These are phyloP conservation scores for Agriotes lineatus DNA, from an alignment of 2,888 invertebrate genomes.

Conservation along the genomic window DNA sequence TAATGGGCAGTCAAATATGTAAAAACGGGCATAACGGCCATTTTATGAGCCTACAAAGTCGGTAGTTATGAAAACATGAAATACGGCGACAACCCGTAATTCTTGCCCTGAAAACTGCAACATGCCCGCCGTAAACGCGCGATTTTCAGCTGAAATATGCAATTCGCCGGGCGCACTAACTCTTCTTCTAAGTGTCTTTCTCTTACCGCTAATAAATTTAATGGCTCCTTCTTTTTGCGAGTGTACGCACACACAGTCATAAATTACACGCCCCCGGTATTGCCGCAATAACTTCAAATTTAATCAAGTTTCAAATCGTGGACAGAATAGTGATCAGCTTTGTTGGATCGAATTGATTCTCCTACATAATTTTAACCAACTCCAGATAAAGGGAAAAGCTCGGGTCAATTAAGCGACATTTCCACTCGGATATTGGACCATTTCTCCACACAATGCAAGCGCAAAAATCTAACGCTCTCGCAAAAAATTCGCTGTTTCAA, in stretches of 20 bases:
- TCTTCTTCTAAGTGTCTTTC: constrained; percentile 33
- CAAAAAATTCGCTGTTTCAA: too few relatives aligned
- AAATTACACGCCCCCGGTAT: constrained; percentile 54
- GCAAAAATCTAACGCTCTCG: too few relatives aligned
- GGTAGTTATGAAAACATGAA: constrained; percentile 49
- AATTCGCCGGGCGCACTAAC: constrained; percentile 1
- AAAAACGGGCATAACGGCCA: constrained; percentile 52
- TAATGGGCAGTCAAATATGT: constrained; percentile 54
- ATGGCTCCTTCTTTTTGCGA: constrained; percentile 46
- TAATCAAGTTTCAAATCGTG: constrained; percentile 59
- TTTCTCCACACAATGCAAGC: too few relatives aligned
- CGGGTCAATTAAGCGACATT: constrained; percentile 22
- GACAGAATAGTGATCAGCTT: constrained; percentile 56
- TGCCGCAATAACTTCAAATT: constrained; percentile 58
- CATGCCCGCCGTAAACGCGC: not conserved
- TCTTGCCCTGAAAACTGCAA: constrained; percentile 28
- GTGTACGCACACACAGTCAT: constrained; percentile 52
- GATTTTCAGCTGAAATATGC: constrained; percentile 8
- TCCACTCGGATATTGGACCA: constrained; percentile 5
- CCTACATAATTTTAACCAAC: constrained; percentile 34
- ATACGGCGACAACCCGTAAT: constrained; percentile 41
- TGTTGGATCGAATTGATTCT: constrained; percentile 43
- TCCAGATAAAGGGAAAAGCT: constrained; percentile 20
- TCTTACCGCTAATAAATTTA: constrained; percentile 50
- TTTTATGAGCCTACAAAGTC: constrained; percentile 54